Conservation (phyloP, 2,888 invertebrate species). For the Tiphia femorata region DNA sequence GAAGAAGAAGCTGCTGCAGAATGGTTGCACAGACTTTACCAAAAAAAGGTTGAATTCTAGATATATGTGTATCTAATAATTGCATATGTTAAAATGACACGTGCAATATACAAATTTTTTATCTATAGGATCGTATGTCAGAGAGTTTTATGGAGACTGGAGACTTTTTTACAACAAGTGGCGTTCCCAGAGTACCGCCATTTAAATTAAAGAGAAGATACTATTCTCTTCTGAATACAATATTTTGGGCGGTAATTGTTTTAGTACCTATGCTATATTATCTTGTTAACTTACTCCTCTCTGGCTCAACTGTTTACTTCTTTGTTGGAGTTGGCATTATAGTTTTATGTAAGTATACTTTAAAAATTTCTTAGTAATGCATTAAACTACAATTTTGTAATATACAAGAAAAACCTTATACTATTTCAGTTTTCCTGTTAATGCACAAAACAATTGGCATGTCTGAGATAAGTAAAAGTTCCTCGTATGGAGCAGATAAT, state of each 20-base stretch:
- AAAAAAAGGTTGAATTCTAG: slow-evolving; percentile 77
- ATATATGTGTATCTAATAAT: too few relatives aligned
- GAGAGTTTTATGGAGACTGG: slow-evolving; percentile 82
- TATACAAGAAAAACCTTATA: too few relatives aligned
- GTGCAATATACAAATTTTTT: too few relatives aligned
- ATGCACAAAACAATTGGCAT: slow-evolving; percentile 85
- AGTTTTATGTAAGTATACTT: slow-evolving; percentile 79
- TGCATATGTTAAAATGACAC: too few relatives aligned
- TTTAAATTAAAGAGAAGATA: slow-evolving; percentile 74
- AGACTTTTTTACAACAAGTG: slow-evolving; percentile 84
- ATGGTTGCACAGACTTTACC: slow-evolving; percentile 87
- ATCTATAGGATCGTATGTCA: slow-evolving; percentile 77
- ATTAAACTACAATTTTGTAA: too few relatives aligned
- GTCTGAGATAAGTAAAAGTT: slow-evolving; percentile 87
- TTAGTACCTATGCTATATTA: slow-evolving; percentile 81
- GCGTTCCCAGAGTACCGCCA: slow-evolving; percentile 75
- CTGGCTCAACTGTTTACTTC: slow-evolving; percentile 80
- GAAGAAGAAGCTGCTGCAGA: slow-evolving; percentile 81
- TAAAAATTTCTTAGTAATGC: neutral
- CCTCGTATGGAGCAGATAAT: slow-evolving; percentile 80
- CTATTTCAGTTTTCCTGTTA: slow-evolving; percentile 78
- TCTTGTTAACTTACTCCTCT: slow-evolving; percentile 76
- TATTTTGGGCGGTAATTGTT: slow-evolving; percentile 78
- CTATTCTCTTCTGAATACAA: slow-evolving; percentile 79
- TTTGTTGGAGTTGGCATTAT: slow-evolving; percentile 79